These are phyloP conservation scores for Coturnix japonica DNA, from an alignment of 2,113 vertebrate species.

Conservation along the genomic window DNA sequence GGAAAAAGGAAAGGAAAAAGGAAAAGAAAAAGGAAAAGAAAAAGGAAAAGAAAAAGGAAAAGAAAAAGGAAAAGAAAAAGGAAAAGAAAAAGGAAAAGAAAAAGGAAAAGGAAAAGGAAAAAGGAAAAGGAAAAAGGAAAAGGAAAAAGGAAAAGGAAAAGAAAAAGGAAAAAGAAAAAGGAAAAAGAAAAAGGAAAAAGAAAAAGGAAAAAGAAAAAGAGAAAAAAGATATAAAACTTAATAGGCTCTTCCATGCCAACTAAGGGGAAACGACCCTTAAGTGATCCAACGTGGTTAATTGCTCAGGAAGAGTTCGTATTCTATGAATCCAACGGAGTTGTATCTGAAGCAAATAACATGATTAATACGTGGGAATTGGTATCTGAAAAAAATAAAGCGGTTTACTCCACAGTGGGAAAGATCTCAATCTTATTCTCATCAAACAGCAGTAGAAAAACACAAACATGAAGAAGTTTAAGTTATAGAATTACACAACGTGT, in stretches of 20 bases:
- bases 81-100: too few species aligned
- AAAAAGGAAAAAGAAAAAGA: too few species aligned
- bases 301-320: background rate
- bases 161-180: too few species aligned
- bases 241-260: background rate
- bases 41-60: too few species aligned
- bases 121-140: too few species aligned
- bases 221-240: background rate
- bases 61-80: too few species aligned
- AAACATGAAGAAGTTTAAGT: background rate
- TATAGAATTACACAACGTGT: background rate
- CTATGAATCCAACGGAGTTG: background rate
- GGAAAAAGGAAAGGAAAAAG: too few species aligned
- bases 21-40: too few species aligned
- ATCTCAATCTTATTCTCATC: background rate
- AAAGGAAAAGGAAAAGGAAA: too few species aligned
- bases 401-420: background rate
- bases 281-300: background rate
- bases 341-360: background rate
- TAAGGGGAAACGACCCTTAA: background rate
- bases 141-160: too few species aligned
- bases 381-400: accelerated
- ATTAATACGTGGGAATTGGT: background rate
- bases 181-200: too few species aligned
- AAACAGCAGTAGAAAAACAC: background rate